Conservation (phyloP, 2,797 vertebrate species). For the Parambassis ranga region DNA sequence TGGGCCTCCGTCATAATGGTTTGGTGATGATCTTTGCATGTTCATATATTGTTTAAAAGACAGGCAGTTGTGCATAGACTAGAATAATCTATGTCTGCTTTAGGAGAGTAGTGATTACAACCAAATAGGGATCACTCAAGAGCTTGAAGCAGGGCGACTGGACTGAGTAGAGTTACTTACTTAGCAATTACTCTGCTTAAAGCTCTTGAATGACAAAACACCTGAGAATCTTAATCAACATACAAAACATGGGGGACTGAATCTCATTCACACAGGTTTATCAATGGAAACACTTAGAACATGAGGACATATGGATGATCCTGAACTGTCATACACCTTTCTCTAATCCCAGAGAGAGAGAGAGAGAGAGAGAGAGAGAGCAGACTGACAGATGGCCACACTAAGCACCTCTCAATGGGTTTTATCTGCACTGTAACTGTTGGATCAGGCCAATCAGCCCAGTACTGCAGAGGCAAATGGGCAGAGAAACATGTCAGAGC, state of each 20-base stretch:
- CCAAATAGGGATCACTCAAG: no score
- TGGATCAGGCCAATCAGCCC: slow-evolving; percentile 15
- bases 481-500: not conserved
- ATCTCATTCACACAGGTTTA: not conserved
- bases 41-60: no score
- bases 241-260: not conserved
- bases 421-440: slow-evolving; percentile 30
- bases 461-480: not conserved
- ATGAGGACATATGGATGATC: not conserved
- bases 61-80: no score
- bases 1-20: no score
- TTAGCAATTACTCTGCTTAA: no score
- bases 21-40: no score
- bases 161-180: no score
- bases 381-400: slow-evolving; percentile 65
- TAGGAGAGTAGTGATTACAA: no score
- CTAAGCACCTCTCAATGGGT: slow-evolving; percentile 59
- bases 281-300: not conserved
- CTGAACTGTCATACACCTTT: not conserved
- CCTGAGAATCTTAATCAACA: not conserved
- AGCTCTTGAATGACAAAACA: no score
- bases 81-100: no score
- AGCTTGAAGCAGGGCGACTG: no score
- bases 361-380: slow-evolving; percentile 15
- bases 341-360: slow-evolving; percentile 24